Conservation (phyloP, 2,113 vertebrate species). For the Odocoileus hemionus region DNA sequence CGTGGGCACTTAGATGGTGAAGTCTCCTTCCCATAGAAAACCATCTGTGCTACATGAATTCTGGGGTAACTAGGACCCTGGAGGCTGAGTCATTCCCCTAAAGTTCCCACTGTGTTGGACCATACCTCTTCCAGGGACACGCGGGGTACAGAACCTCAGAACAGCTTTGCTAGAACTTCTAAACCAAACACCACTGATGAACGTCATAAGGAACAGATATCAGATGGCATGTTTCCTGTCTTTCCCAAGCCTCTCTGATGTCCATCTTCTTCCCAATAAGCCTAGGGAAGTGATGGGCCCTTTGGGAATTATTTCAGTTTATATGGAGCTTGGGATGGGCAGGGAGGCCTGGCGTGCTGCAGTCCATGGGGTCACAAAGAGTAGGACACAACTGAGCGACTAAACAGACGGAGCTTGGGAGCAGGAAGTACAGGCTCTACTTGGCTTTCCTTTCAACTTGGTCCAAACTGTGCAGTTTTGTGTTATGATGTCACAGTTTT, state of each 20-base stretch:
- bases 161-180: background rate
- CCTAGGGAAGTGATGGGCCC: background rate
- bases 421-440: fast-evolving
- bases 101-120: background rate
- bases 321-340: background rate
- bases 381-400: background rate
- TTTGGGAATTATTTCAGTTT: background rate
- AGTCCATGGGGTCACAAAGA: background rate
- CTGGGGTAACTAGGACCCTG: background rate
- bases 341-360: background rate
- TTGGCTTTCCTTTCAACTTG: background rate
- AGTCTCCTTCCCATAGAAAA: background rate
- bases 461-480: background rate
- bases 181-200: background rate
- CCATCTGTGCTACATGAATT: background rate
- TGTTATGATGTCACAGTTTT: background rate
- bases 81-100: background rate
- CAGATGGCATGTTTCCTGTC: background rate
- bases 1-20: background rate
- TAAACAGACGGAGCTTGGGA: background rate
- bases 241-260: background rate
- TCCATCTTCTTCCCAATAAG: background rate
- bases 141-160: fast-evolving
- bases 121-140: background rate
- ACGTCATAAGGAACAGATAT: background rate